Conservation (phyloP, 1,140 invertebrate genomes). For the Rhynchophorus ferrugineus region DNA sequence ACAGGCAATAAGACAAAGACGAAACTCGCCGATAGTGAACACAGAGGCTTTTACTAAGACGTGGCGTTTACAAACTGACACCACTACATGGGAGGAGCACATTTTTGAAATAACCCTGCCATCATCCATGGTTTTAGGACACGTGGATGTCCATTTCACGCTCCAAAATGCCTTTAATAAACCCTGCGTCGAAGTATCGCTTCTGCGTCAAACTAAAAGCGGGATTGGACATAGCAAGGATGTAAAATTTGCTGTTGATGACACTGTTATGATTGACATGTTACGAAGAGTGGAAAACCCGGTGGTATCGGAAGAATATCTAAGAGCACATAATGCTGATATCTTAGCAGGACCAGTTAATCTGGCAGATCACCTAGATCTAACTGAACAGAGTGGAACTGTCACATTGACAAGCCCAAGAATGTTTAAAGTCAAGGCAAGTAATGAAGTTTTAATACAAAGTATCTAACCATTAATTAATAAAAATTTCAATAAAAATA, state of each 20-base stretch:
- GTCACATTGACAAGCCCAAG: constrained; percentile 81
- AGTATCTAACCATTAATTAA: no score
- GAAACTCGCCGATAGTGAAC: constrained; percentile 43
- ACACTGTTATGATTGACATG: constrained; percentile 36
- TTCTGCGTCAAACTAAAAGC: constrained; percentile 67
- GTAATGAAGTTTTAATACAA: no score
- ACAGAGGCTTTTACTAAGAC: constrained; percentile 73
- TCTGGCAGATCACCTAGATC: constrained; percentile 69
- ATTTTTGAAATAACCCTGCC: constrained; percentile 82
- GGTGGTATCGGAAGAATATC: constrained; percentile 70
- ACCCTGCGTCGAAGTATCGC: constrained; percentile 68
- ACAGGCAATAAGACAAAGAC: constrained; percentile 64
- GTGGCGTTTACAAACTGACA: constrained; percentile 79
- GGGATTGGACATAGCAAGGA: constrained; percentile 50
- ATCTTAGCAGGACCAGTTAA: constrained; percentile 82
- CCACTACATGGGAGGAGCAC: constrained; percentile 84
- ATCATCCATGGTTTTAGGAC: constrained; percentile 57
- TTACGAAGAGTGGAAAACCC: constrained; percentile 62
- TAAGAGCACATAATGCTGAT: constrained; percentile 79
- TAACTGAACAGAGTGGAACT: constrained; percentile 72
- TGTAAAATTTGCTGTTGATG: constrained; percentile 38
- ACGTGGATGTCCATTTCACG: constrained; percentile 80
- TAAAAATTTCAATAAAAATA: no score
- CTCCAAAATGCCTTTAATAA: constrained; percentile 58
- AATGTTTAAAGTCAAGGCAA: constrained; percentile 66